These are phyloP conservation scores for Archips crataeganus DNA, from an alignment of 2,888 invertebrate species.

Conservation along the genomic window DNA sequence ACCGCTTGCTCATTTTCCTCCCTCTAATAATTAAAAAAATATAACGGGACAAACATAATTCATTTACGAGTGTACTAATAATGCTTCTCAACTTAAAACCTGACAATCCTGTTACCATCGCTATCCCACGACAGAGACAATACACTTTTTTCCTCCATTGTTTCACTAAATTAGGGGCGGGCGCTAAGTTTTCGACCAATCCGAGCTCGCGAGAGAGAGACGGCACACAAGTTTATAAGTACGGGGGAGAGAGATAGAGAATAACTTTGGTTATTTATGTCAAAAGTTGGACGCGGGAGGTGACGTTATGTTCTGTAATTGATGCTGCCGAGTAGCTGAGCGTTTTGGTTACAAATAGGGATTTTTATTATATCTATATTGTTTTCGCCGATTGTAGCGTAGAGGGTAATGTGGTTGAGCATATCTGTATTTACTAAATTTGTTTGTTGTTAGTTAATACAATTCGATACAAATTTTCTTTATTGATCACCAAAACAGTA, in stretches of 20 bases:
- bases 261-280: constrained; percentile 39
- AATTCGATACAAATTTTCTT: too few relatives aligned
- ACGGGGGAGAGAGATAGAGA: constrained; percentile 42
- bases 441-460: too few relatives aligned
- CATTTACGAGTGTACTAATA: background rate
- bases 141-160: constrained; percentile 48
- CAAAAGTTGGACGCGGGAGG: constrained; percentile 38
- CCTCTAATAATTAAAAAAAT: too few relatives aligned
- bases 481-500: too few relatives aligned
- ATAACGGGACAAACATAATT: too few relatives aligned
- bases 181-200: constrained; percentile 51
- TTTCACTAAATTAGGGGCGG: constrained; percentile 51
- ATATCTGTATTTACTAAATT: background rate
- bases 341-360: constrained; percentile 38
- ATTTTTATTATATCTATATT: constrained; percentile 16
- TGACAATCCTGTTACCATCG: constrained; percentile 26
- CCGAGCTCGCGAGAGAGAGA: constrained; percentile 44
- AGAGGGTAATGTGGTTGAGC: background rate
- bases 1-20: too few relatives aligned
- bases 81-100: background rate
- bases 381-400: background rate
- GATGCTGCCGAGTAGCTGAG: constrained; percentile 27
- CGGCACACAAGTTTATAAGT: constrained; percentile 15
- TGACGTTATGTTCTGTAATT: constrained; percentile 31
- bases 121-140: constrained; percentile 31